These are phyloP conservation scores for Pampusana beccarii DNA, from an alignment of 2,113 vertebrate genomes.

Conservation along the genomic window DNA sequence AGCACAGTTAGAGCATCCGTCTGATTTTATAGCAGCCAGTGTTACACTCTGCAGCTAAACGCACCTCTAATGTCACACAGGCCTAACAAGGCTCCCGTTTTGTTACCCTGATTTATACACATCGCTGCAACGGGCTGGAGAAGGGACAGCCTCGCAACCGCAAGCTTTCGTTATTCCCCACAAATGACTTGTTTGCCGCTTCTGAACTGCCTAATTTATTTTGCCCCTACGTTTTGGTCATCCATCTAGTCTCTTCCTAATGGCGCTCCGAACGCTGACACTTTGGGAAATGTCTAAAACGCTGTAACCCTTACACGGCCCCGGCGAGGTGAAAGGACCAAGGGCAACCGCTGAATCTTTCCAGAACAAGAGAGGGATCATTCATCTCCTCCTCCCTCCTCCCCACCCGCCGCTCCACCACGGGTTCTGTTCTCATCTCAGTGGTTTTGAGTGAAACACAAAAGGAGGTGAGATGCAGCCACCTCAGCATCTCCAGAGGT, in stretches of 20 bases:
- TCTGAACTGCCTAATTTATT: constrained; percentile 56
- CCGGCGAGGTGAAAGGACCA: background rate
- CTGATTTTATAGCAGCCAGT: background rate
- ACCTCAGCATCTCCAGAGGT: background rate
- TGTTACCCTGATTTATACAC: constrained; percentile 45
- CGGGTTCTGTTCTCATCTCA: background rate
- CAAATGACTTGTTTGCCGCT: constrained; percentile 25
- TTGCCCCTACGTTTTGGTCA: constrained; percentile 43
- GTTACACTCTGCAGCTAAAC: background rate
- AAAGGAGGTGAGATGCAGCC: background rate
- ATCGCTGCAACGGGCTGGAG: background rate
- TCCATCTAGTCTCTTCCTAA: constrained; percentile 59
- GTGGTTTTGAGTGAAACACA: background rate
- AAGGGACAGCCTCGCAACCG: background rate
- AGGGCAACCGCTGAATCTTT: constrained; percentile 58
- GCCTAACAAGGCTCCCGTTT: background rate
- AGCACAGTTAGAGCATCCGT: background rate
- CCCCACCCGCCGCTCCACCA: background rate
- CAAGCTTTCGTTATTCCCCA: background rate
- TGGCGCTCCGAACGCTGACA: constrained; percentile 30
- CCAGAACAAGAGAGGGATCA: constrained; percentile 47
- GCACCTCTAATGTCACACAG: background rate
- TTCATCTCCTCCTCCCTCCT: constrained; percentile 42
- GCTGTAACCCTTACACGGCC: constrained; percentile 16
- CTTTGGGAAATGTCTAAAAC: constrained; percentile 43